These are phyloP conservation scores for Iguana delicatissima DNA, from an alignment of 2,797 vertebrate genomes.

Conservation along the genomic window DNA sequence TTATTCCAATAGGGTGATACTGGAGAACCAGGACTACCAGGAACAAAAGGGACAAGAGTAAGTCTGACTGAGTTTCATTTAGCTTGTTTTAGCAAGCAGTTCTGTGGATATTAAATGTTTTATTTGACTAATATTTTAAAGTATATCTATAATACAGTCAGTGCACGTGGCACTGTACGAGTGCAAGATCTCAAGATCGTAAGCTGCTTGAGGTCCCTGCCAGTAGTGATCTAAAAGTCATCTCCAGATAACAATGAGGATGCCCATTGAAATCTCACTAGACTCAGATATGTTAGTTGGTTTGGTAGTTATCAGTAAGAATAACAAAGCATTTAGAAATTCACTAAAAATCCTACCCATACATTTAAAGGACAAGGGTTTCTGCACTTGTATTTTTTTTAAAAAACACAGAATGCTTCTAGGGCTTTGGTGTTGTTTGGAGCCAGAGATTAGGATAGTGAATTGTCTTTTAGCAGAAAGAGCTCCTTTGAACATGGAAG, in stretches of 20 bases:
- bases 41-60: constrained; percentile 94
- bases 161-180: background rate
- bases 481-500: background rate
- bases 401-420: background rate
- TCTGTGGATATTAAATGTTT: background rate
- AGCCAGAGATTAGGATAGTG: background rate
- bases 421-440: background rate
- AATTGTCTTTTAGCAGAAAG: background rate
- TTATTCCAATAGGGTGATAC: constrained; percentile 84
- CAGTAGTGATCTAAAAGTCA: background rate
- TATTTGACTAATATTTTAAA: background rate
- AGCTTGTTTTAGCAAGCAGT: background rate
- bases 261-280: background rate
- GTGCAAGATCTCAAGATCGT: background rate
- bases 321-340: background rate
- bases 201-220: background rate
- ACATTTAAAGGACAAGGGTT: background rate
- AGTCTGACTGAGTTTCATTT: constrained; percentile 72
- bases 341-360: background rate
- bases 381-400: background rate
- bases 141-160: background rate
- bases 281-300: background rate
- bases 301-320: background rate
- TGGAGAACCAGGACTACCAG: constrained; percentile 88
- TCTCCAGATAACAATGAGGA: background rate